Evolutionary conservation across 2,113 vertebrate genomes (phyloP).

Genomic region (Notarius quadriscutis): DNA sequence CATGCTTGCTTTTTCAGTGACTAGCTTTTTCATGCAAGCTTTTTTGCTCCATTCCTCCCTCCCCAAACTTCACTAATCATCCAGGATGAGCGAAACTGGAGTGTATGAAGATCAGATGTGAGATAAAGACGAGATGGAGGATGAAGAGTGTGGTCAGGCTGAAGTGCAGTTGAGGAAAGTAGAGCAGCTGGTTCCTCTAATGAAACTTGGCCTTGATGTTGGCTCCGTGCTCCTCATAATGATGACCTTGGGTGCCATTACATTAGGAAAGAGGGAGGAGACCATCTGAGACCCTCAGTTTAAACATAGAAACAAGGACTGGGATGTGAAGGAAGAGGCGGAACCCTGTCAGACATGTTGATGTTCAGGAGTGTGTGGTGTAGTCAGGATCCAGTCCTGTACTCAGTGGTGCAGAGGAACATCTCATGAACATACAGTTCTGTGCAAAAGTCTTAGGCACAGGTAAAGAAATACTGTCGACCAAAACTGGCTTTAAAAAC

Average conservation of each 20-base stretch:
- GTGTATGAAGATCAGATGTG: conserved; percentile 47
- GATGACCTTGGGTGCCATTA: conserved; percentile 70
- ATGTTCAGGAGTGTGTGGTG: neutral
- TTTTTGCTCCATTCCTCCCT: too few relatives aligned
- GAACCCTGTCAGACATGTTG: neutral
- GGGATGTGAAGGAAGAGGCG: neutral
- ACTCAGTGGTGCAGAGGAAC: neutral
- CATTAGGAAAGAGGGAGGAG: conserved; percentile 62
- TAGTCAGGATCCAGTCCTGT: neutral
- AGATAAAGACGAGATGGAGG: conserved; percentile 33
- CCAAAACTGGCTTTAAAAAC: too few relatives aligned
- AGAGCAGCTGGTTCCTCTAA: conserved; percentile 65
- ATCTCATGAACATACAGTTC: neutral
- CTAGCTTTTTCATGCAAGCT: too few relatives aligned
- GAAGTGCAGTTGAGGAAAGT: neutral
- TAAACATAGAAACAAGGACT: conserved; percentile 55
- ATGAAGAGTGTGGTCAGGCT: neutral
- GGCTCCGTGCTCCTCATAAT: conserved; percentile 67
- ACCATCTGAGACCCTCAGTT: conserved; percentile 67
- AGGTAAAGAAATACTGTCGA: too few relatives aligned
- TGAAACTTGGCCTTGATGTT: conserved; percentile 65
- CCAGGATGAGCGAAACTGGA: conserved; percentile 55
- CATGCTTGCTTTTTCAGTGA: too few relatives aligned
- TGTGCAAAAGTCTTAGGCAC: too few relatives aligned
- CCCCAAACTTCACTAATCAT: neutral